Percentiles rank a stretch among this genome's conserved stretches.
phyloP scores from a whole-genome alignment of 2,113 vertebrate species.

The Montifringilla adamsi region DNA sequence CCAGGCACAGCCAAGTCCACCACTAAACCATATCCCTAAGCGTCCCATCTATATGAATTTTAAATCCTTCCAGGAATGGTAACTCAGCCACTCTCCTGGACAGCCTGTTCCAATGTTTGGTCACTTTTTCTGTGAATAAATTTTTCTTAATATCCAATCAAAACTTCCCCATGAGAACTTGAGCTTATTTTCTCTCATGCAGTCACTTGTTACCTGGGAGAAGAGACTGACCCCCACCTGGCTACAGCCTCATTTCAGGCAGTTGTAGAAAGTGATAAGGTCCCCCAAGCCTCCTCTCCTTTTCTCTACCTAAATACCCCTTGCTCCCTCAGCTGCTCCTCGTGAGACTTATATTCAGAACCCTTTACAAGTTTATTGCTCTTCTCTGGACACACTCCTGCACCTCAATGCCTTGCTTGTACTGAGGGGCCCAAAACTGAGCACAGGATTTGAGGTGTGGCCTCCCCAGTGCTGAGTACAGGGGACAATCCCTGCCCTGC shows the following conservation, averaged over 20 bases:
- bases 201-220: background rate
- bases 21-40: background rate
- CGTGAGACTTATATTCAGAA: background rate
- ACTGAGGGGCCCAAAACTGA: background rate
- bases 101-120: background rate
- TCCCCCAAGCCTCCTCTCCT: no score
- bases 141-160: background rate
- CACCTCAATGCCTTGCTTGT: no score
- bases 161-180: background rate
- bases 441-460: background rate
- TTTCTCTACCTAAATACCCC: background rate
- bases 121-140: background rate
- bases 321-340: background rate
- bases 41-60: background rate
- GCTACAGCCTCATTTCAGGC: background rate
- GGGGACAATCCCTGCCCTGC: background rate
- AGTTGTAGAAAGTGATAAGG: background rate
- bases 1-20: background rate
- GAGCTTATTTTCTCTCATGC: background rate
- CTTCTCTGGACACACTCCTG: background rate
- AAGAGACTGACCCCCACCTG: background rate
- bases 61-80: background rate
- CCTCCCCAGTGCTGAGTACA: accelerated
- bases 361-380: background rate
- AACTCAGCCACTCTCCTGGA: background rate